phyloP scores from a whole-genome alignment of 2,113 vertebrate genomes.

The Dromaius novaehollandiae region DNA sequence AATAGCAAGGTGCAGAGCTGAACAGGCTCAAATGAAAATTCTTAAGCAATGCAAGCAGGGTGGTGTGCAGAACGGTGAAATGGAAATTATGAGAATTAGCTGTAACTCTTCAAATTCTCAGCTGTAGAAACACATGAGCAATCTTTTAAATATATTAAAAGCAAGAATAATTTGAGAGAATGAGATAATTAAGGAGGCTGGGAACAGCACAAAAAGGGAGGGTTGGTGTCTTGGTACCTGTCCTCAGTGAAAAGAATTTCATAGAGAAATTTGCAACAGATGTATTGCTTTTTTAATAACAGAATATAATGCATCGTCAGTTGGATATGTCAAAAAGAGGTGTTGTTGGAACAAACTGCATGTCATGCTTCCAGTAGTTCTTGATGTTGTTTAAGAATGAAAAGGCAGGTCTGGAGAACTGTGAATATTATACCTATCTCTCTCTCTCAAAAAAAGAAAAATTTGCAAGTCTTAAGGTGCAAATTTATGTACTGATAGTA shows the following conservation, averaged over 20 bases:
- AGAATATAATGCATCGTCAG: not conserved
- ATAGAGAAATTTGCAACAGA: not conserved
- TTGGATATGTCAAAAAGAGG: not conserved
- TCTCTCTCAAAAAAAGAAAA: too few species aligned
- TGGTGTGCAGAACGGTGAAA: not conserved
- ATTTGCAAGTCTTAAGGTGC: not conserved
- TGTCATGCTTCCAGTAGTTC: not conserved
- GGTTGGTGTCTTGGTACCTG: not conserved
- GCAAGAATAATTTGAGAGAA: not conserved
- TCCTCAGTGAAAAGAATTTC: not conserved
- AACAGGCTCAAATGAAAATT: not conserved
- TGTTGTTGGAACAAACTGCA: not conserved
- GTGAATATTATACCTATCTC: not conserved
- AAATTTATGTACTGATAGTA: not conserved
- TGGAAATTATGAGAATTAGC: not conserved
- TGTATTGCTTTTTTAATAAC: not conserved
- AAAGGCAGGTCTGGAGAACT: not conserved
- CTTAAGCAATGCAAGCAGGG: not conserved
- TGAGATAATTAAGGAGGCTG: not conserved
- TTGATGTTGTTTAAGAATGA: not conserved
- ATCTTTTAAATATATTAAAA: not conserved
- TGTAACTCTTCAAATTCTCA: not conserved
- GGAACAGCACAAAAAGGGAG: not conserved
- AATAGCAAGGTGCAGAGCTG: not conserved
- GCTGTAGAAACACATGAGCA: not conserved